These are phyloP conservation scores for Timandra comae DNA, from an alignment of 2,888 invertebrate species.

Conservation along the genomic window DNA sequence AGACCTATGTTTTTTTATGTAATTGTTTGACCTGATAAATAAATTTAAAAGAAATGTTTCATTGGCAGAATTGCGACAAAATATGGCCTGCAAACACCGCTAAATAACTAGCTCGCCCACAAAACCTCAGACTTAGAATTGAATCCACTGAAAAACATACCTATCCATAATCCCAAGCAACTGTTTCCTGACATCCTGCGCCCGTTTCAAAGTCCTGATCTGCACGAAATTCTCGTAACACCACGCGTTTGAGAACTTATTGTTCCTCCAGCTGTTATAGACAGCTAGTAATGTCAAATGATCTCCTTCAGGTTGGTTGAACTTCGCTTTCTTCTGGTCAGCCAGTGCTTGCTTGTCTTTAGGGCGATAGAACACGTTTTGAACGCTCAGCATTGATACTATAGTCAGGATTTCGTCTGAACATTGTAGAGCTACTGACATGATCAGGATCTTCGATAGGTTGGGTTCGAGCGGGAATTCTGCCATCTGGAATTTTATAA, in stretches of 20 bases:
- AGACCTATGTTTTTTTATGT: too few relatives aligned
- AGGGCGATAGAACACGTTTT: slow-evolving; percentile 95
- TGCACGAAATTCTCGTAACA: slow-evolving; percentile 99
- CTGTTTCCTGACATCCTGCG: slow-evolving; percentile 98
- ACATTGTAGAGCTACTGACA: slow-evolving; percentile 98
- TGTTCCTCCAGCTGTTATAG: slow-evolving; percentile 99
- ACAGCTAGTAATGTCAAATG: slow-evolving; percentile 98
- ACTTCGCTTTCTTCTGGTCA: slow-evolving; percentile 99
- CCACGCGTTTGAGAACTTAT: slow-evolving; percentile 99
- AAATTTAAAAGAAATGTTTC: too few relatives aligned
- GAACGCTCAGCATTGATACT: slow-evolving; percentile 99
- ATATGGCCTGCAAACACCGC: too few relatives aligned
- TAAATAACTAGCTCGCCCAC: background rate
- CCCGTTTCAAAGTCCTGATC: slow-evolving; percentile 95
- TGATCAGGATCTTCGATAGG: slow-evolving; percentile 98
- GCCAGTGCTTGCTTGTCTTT: slow-evolving; percentile 97
- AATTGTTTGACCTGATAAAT: too few relatives aligned
- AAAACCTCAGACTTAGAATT: too few relatives aligned
- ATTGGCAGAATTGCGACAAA: too few relatives aligned
- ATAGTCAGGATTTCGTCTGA: slow-evolving; percentile 99
- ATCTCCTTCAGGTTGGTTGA: slow-evolving; percentile 99
- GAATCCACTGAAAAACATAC: too few relatives aligned
- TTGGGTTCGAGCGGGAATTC: slow-evolving; percentile 99
- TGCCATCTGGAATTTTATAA: slow-evolving; percentile 86
- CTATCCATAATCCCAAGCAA: slow-evolving; percentile 97